Percentiles rank a stretch among this genome's conserved stretches.
Conservation (phyloP, 2,888 invertebrate species). For the Lepetodrilus schrolli region DNA sequence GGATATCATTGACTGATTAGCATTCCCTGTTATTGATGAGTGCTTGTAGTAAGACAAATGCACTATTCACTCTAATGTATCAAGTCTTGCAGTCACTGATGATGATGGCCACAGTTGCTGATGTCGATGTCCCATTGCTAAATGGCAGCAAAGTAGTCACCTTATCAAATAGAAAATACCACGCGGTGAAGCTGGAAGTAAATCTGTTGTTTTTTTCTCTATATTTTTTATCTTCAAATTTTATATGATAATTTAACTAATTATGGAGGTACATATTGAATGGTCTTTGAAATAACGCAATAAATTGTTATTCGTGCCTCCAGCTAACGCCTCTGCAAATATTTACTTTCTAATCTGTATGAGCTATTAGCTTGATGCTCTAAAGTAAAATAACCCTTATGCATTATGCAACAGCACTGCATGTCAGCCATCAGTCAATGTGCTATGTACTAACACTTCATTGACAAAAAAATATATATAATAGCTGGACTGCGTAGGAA, state of each 20-base stretch:
- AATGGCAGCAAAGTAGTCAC: neutral
- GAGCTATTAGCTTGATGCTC: conserved; percentile 28
- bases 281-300: conserved; percentile 31
- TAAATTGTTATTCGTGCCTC: conserved; percentile 27
- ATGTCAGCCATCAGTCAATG: neutral
- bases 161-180: conserved; percentile 23
- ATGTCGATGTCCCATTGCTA: neutral
- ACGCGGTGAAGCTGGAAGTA: conserved; percentile 10
- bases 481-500: conserved; percentile 28
- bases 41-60: no score
- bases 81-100: no score
- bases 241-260: conserved; percentile 29
- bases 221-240: conserved; percentile 27
- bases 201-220: conserved; percentile 31
- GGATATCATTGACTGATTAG: no score
- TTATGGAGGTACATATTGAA: conserved; percentile 16
- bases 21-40: no score
- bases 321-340: conserved; percentile 19
- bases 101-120: no score
- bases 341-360: conserved; percentile 29
- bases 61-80: no score
- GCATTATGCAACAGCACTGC: conserved; percentile 29
- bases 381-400: conserved; percentile 17
- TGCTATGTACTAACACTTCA: conserved; percentile 23
- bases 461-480: conserved; percentile 27